Evolutionary conservation across 2,888 invertebrate genomes (phyloP), one percentile per base, ranked within the genome.

Genomic region (Timandra comae): DNA sequence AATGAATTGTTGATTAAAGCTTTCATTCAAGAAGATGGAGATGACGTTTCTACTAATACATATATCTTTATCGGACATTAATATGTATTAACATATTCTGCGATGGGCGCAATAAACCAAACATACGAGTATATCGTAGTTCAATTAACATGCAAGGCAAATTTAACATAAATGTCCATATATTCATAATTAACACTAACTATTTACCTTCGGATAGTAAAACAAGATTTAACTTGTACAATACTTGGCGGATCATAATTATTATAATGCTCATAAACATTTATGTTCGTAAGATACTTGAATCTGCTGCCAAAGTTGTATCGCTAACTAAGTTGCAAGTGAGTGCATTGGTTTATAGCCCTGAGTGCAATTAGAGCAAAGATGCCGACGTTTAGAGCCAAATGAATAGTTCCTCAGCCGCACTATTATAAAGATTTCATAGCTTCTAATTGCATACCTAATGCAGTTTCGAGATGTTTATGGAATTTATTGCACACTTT

Each of bases 351-450:
- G 48, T 67, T 72, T 74, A 76, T 64, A 53, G 67, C 63, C 56
- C 51, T 49, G 52, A 56, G 61, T 55, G 67, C 73, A 67, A 75
- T 76, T 70, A 72, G 56, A 56, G 62, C 65, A 69, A 70, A 69
- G 66, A 63, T 49, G 67, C 76, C 74, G 73, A 63, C 72, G 53
- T 52, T 58, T 53, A 39, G 41, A 28, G 47, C 60, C 63, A 57
- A 62, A 70, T 67, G 62, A 64, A 68, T 66, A 63, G 54, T 57
- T 50, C 51, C 36, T 49, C 56, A 48, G 25, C 27, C 41, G 41
- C 43, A 40, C 30, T 31, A 46, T 47, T 64, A 70, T 68, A 68
- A 64, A 70, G 59, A 62, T 60, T 65, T 70, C 61, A 71, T 70
- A 59, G 62, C 64, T 52, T 57, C 63, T 68, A 74, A 73, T 74